These are phyloP conservation scores for Camelus bactrianus DNA, from an alignment of 2,113 vertebrate species.

Conservation along the genomic window DNA sequence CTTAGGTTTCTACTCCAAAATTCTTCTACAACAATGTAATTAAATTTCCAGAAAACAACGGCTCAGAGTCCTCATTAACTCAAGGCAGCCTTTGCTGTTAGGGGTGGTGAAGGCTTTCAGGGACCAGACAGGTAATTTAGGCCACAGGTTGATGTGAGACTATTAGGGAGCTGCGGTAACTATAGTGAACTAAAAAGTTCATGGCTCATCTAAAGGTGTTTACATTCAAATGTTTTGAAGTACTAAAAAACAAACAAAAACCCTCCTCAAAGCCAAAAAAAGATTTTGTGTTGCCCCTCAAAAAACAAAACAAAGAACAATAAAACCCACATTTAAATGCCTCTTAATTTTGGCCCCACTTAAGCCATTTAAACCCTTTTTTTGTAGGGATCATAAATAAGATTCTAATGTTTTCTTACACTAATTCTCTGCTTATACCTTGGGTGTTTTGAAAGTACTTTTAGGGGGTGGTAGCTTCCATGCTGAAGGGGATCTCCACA, in stretches of 20 bases:
- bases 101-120: background rate
- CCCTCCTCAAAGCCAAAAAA: background rate
- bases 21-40: background rate
- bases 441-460: conserved; percentile 85
- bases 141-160: background rate
- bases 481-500: conserved; percentile 89
- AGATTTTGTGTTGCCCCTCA: background rate
- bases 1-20: conserved; percentile 23
- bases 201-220: background rate
- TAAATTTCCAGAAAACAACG: background rate
- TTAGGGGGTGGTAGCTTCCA: conserved; percentile 89
- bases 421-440: conserved; percentile 80
- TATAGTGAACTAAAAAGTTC: background rate
- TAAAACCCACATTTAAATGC: background rate
- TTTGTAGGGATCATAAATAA: background rate
- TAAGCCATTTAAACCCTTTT: conserved; percentile 12
- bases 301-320: background rate
- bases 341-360: background rate
- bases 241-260: background rate
- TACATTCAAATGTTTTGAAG: background rate
- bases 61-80: background rate
- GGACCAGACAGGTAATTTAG: background rate
- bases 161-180: background rate
- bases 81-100: background rate
- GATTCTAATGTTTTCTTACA: background rate